Conservation (phyloP, 2,888 invertebrate species). For the Heliconius hortense region DNA sequence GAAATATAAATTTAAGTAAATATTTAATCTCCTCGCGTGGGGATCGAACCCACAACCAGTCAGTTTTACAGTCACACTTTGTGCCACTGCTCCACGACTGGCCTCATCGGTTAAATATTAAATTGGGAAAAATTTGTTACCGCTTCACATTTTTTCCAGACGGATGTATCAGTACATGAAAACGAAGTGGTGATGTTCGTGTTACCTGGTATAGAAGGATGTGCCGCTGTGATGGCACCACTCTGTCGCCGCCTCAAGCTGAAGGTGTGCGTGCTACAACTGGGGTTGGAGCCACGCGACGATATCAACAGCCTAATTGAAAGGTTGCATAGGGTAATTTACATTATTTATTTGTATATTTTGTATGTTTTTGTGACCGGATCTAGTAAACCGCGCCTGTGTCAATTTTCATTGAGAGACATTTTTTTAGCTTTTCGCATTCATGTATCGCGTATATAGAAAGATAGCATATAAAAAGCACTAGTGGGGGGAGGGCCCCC, state of each 20-base stretch:
- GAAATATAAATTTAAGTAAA: too few relatives aligned
- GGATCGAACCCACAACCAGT: too few relatives aligned
- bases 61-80: too few relatives aligned
- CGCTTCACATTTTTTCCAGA: constrained; percentile 50
- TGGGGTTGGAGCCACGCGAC: constrained; percentile 69
- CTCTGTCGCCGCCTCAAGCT: constrained; percentile 76
- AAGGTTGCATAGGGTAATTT: constrained; percentile 75
- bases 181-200: constrained; percentile 80
- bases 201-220: constrained; percentile 87
- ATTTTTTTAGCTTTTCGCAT: too few relatives aligned
- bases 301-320: constrained; percentile 77
- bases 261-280: constrained; percentile 80
- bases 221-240: constrained; percentile 77
- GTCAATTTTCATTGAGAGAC: neutral
- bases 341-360: neutral
- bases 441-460: too few relatives aligned
- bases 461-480: too few relatives aligned
- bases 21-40: too few relatives aligned
- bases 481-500: too few relatives aligned
- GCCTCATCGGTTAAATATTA: too few relatives aligned
- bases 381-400: neutral
- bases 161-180: constrained; percentile 69
- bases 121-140: too few relatives aligned
- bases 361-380: neutral
- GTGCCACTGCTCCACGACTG: too few relatives aligned